phyloP scores from a whole-genome alignment of 1,140 invertebrate genomes.

The Aphidius gifuensis region DNA sequence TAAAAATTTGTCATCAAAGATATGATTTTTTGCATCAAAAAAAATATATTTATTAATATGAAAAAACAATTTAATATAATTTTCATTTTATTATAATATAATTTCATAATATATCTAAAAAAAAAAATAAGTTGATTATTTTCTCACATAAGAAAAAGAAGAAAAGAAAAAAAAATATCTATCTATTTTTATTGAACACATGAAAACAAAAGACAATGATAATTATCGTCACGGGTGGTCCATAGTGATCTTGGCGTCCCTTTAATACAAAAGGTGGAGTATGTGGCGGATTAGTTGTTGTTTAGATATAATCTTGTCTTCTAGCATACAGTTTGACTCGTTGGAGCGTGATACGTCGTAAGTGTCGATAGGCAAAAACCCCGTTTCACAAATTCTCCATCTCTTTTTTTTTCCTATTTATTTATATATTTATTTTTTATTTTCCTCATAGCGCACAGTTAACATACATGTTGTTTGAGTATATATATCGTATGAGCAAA shows the following conservation, averaged over 20 bases:
- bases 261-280: conserved; percentile 14
- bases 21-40: not conserved
- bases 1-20: too few species aligned
- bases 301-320: conserved; percentile 13
- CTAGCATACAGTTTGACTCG: conserved; percentile 15
- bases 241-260: conserved; percentile 6
- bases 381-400: conserved; percentile 1
- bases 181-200: not conserved
- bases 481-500: not conserved
- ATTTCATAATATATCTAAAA: not conserved
- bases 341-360: conserved; percentile 16
- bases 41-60: not conserved
- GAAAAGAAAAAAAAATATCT: too few species aligned
- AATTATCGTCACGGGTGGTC: conserved; percentile 30
- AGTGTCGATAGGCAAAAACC: conserved; percentile 8
- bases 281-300: conserved; percentile 3
- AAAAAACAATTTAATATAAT: too few species aligned
- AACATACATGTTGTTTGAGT: conserved; percentile 9
- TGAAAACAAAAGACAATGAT: conserved; percentile 6
- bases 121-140: conserved; percentile 5
- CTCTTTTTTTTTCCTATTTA: too few species aligned
- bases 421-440: not conserved
- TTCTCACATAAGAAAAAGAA: not conserved
- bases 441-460: too few species aligned
- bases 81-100: not conserved